phyloP scores from a whole-genome alignment of 2,888 invertebrate species.

The Choristoneura rosaceana region DNA sequence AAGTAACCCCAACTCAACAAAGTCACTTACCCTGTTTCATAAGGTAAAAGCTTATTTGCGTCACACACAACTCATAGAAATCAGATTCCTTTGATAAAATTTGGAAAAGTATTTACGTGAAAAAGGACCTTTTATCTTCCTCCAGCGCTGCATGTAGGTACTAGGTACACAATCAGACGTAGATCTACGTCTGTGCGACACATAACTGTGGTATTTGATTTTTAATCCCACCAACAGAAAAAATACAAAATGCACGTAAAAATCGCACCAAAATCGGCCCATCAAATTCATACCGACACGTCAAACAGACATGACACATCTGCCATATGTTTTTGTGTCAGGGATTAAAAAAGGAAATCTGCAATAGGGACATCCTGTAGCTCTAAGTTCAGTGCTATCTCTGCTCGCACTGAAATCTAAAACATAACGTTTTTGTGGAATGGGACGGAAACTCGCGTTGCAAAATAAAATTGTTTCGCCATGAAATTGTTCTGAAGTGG shows the following conservation, averaged over 20 bases:
- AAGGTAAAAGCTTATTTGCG: conserved; percentile 1
- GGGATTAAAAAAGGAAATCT: background rate
- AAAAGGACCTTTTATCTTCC: no score
- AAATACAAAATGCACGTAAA: no score
- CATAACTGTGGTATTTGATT: no score
- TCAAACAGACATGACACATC: no score
- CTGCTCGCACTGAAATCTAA: conserved; percentile 8
- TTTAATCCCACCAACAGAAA: no score
- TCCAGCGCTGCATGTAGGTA: no score
- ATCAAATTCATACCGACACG: no score
- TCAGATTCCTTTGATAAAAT: background rate
- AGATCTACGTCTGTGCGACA: no score
- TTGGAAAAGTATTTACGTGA: background rate
- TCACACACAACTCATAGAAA: background rate
- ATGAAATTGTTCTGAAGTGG: conserved; percentile 5
- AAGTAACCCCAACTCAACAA: background rate
- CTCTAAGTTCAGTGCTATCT: conserved; percentile 8
- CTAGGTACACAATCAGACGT: no score
- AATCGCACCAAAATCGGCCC: no score
- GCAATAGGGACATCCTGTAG: conserved; percentile 7
- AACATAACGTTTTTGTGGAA: conserved; percentile 11
- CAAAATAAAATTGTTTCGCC: conserved; percentile 9
- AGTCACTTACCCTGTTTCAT: background rate
- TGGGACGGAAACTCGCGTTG: conserved; percentile 37
- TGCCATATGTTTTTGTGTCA: no score